Base-by-base conservation (phyloP, 1,140 invertebrate species). In the Bombus haemorrhoidalis region DNA sequence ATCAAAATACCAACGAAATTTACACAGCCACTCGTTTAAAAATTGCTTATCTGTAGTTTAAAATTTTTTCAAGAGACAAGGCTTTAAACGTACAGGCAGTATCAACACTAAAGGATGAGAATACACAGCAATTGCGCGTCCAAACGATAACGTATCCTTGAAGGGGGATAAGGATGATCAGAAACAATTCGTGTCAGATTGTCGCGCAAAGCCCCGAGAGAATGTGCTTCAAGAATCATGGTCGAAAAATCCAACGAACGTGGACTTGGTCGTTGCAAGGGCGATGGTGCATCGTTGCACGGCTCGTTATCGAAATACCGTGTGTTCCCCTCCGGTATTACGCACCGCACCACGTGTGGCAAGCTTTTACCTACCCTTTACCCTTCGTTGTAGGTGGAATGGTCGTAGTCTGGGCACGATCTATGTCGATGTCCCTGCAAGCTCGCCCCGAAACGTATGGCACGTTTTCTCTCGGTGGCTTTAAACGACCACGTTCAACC, bases 291-390 rank as follows among this genome's bases (percentile, higher is more conserved):
- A 75, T 64, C 78, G 78, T 59, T 57, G 71, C 53, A 81, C 71
- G 57, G 53, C 43, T 85, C 74, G 57, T 85, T 89, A 89, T 87
- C 86, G 83, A 77, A 62, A 66, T 57, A 85, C 57, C 81, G 47
- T 53, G 68, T 41, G 32, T 82, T 62, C 37, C 43, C 43, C 69
- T n/a, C 62, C 39, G 37, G 57, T 86, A 82, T 86, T 86, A 81
- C 47, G 76, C 80, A 72, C 15, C 13, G 15, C 6, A 22, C n/a
- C 59, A 47, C 76, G 57, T 57, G 80, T 57, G 76, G 22, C 37
- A 25, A 43, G 43, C 25, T 28, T 41, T 41, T 4, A 15, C 25
- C 28, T 32, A 34, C 22, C 57, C 18, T 25, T n/a, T 10, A 12
- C 59, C 34, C 18, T 28, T 32, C 53, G 22, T 32, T 53, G 47